phyloP scores from a whole-genome alignment of 2,113 vertebrate genomes.

The Ophiodon elongatus region DNA sequence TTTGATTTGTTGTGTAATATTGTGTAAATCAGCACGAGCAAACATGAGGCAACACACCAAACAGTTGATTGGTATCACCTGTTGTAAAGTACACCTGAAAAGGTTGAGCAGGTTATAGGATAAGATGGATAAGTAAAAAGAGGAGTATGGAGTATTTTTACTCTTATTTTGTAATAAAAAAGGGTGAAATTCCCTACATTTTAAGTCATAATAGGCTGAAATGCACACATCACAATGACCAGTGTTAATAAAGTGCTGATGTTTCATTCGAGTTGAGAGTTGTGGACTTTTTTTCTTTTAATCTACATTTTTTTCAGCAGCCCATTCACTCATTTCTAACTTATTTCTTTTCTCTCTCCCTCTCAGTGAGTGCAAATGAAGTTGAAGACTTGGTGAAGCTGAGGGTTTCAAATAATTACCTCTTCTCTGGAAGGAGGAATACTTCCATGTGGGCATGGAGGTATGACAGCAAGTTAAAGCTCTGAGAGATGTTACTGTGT shows the following conservation, averaged over 20 bases:
- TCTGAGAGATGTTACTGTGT: neutral
- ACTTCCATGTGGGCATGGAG: slow-evolving; percentile 77
- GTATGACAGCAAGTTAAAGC: slow-evolving; percentile 36
- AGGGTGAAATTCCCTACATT: neutral
- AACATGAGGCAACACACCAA: neutral
- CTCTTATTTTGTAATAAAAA: neutral
- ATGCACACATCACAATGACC: neutral
- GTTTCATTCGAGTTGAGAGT: neutral
- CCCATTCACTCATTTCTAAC: neutral
- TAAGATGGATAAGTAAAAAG: too few relatives aligned
- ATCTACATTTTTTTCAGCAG: neutral
- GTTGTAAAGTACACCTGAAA: neutral
- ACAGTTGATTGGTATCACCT: neutral
- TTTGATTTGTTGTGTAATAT: neutral
- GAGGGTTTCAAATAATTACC: slow-evolving; percentile 71
- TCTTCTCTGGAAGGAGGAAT: slow-evolving; percentile 80
- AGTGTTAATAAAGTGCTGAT: neutral
- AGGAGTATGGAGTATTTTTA: neutral
- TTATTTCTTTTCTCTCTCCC: neutral
- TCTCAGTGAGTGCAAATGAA: slow-evolving; percentile 73
- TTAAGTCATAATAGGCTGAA: neutral
- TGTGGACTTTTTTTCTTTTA: neutral
- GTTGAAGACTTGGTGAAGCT: slow-evolving; percentile 76
- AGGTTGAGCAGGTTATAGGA: neutral
- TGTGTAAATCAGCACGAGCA: neutral